A percentile compares a stretch with the other conserved stretches of the same genome.
Conservation (phyloP, 2,888 invertebrate genomes). For the Homarus gammarus region DNA sequence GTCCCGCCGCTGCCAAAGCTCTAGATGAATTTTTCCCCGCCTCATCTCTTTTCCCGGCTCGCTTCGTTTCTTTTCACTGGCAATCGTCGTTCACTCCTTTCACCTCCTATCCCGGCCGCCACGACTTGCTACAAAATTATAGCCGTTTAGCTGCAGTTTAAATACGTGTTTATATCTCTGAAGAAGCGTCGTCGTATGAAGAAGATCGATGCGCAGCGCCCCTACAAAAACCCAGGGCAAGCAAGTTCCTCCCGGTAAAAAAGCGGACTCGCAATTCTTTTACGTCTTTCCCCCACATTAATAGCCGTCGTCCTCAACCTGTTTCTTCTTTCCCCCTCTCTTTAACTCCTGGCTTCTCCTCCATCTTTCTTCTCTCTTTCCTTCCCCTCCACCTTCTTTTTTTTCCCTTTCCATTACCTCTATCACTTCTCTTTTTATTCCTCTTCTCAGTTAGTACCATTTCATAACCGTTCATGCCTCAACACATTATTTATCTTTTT, state of each 20-base stretch:
- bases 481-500: no score
- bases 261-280: slow-evolving; percentile 16
- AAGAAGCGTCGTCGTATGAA: no score
- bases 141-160: no score
- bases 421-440: neutral
- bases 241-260: neutral
- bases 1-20: slow-evolving; percentile 17
- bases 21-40: slow-evolving; percentile 18
- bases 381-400: neutral
- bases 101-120: no score
- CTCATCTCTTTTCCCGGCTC: slow-evolving; percentile 12
- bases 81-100: neutral
- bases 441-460: no score
- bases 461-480: no score
- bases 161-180: no score
- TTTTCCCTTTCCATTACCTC: neutral
- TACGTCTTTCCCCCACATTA: neutral
- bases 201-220: no score
- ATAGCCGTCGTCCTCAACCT: slow-evolving; percentile 23
- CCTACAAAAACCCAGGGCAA: no score
- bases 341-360: neutral
- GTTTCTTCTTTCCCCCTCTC: neutral
- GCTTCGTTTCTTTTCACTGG: neutral
- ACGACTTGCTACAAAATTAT: no score
- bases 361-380: neutral